Percentiles rank a stretch among this genome's conserved stretches.
Conservation (phyloP, 2,113 vertebrate genomes). For the Motacilla tschutschensis region DNA sequence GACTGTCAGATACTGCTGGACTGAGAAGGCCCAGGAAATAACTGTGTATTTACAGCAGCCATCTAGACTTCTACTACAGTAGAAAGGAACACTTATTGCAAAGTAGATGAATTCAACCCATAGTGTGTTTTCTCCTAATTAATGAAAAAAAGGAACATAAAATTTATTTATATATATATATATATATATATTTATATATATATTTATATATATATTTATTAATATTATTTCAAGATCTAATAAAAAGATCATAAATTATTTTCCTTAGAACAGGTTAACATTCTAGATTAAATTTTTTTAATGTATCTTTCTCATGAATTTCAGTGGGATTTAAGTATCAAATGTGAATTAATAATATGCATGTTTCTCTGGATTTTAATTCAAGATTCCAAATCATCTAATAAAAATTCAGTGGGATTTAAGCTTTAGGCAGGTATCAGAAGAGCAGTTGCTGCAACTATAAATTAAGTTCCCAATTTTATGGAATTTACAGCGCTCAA, state of each 20-base stretch:
- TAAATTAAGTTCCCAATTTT: neutral
- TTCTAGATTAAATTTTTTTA: neutral
- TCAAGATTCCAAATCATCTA: neutral
- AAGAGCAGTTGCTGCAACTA: neutral
- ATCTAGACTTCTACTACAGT: neutral
- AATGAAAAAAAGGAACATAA: neutral
- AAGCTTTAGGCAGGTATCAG: neutral
- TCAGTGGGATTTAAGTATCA: neutral
- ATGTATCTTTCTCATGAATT: neutral
- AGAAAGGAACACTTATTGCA: neutral
- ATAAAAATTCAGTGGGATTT: neutral
- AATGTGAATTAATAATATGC: neutral
- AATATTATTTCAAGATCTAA: neutral
- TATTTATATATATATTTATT: too few species aligned
- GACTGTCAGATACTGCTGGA: neutral
- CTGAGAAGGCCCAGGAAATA: neutral
- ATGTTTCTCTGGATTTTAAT: neutral
- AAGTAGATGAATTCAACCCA: neutral
- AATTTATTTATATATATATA: too few species aligned
- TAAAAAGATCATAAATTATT: neutral
- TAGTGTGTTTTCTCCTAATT: neutral
- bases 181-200: too few species aligned
- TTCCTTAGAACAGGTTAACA: neutral
- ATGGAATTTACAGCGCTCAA: neutral
- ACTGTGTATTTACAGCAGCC: neutral